phyloP scores from a whole-genome alignment of 2,113 vertebrate species.

The human region DNA sequence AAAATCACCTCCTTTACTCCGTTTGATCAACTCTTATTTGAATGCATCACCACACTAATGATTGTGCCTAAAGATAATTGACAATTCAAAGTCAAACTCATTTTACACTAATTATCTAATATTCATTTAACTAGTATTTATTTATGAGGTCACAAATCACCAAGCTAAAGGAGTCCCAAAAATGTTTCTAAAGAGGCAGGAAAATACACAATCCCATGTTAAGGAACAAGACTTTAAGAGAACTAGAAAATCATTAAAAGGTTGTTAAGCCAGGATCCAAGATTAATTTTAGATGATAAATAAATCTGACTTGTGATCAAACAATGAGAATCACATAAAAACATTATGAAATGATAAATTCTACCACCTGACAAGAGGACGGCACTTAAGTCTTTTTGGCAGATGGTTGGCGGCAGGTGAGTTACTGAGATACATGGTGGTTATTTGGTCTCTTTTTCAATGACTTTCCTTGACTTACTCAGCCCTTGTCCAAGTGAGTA shows the following conservation, averaged over 20 bases:
- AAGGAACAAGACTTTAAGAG: conserved; percentile 9
- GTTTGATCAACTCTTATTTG: not conserved
- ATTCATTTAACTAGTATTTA: not conserved
- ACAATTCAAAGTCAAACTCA: conserved; percentile 38
- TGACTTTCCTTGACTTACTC: not conserved
- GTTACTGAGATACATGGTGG: not conserved
- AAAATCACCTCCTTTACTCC: not conserved
- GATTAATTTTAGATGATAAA: not conserved
- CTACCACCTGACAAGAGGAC: not conserved
- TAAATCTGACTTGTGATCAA: not conserved
- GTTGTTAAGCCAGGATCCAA: not conserved
- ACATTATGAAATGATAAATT: not conserved
- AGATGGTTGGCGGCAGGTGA: not conserved
- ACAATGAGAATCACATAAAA: not conserved
- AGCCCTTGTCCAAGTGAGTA: not conserved
- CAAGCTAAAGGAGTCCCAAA: not conserved
- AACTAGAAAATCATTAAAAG: conserved; percentile 1
- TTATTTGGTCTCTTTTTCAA: not conserved
- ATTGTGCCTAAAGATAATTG: not conserved
- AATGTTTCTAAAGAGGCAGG: not conserved
- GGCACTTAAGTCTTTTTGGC: not conserved
- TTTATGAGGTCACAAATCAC: conserved; percentile 45
- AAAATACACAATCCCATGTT: not conserved
- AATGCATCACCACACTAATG: not conserved
- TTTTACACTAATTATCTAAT: conserved; percentile 39